Evolutionary conservation across 2,113 vertebrate species (phyloP).

Genomic region (Trematomus loennbergii): DNA sequence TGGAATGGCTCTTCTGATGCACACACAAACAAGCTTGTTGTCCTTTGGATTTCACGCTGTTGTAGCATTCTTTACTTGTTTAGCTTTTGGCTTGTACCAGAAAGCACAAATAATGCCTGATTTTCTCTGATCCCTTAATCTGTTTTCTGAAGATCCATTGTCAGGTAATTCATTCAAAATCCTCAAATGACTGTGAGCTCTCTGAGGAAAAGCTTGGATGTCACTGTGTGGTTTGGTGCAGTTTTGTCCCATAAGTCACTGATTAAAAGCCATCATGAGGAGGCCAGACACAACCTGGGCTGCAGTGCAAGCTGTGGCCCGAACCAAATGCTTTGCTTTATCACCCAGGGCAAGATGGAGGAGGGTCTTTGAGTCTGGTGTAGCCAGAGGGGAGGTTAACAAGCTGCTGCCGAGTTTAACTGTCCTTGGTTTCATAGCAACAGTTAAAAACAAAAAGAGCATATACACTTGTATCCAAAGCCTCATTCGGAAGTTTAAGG

Average conservation of each 20-base stretch:
- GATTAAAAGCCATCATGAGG: slow-evolving; percentile 78
- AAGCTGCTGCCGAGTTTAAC: slow-evolving; percentile 70
- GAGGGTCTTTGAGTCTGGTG: slow-evolving; percentile 40
- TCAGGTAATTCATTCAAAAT: not conserved
- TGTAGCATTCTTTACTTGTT: not conserved
- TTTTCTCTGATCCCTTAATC: not conserved
- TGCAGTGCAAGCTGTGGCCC: slow-evolving; percentile 76
- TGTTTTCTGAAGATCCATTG: no score
- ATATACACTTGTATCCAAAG: slow-evolving; percentile 51
- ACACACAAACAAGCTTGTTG: slow-evolving; percentile 34
- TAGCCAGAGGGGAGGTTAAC: slow-evolving; percentile 46
- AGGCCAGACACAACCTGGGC: slow-evolving; percentile 81
- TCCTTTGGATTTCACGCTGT: slow-evolving; percentile 2
- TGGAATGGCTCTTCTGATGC: slow-evolving; percentile 31
- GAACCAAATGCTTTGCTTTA: slow-evolving; percentile 83
- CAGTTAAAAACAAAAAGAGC: slow-evolving; percentile 71
- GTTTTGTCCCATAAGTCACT: slow-evolving; percentile 64
- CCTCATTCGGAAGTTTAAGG: not conserved
- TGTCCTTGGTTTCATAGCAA: slow-evolving; percentile 71
- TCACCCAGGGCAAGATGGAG: slow-evolving; percentile 61
- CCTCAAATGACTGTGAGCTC: slow-evolving; percentile 3
- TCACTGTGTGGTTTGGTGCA: slow-evolving; percentile 41
- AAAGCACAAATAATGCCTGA: not conserved
- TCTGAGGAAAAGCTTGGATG: slow-evolving; percentile 55
- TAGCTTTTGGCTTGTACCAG: not conserved